Conservation (phyloP, 2,113 vertebrate species). For the Naja naja region DNA sequence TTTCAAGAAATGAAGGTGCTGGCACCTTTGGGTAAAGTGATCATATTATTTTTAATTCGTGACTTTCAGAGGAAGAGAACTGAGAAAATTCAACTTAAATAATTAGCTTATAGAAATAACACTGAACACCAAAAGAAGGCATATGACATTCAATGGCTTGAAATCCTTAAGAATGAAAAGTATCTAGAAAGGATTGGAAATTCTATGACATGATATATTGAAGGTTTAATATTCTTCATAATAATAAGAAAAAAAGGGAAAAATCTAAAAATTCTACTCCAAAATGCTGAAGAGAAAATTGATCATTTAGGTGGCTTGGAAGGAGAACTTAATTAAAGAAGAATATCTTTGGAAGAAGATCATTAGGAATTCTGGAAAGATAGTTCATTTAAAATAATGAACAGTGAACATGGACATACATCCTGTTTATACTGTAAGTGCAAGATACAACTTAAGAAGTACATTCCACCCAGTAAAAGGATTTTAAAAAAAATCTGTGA, state of each 20-base stretch:
- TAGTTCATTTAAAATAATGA: background rate
- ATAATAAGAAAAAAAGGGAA: background rate
- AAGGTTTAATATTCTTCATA: background rate
- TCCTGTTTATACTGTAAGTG: too few species aligned
- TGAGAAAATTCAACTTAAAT: background rate
- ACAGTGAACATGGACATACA: background rate
- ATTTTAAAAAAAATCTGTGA: background rate
- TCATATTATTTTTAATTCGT: background rate
- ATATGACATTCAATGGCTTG: background rate
- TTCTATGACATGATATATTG: background rate
- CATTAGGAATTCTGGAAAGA: background rate
- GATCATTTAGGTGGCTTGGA: background rate
- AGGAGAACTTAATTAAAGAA: background rate
- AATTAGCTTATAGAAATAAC: background rate
- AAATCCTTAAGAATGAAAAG: background rate
- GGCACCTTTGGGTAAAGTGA: background rate
- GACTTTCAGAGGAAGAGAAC: background rate
- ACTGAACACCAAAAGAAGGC: background rate
- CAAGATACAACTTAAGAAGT: background rate
- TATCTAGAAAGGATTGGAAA: background rate
- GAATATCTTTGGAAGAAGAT: background rate
- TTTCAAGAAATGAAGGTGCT: background rate
- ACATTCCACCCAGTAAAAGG: background rate
- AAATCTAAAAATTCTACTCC: background rate
- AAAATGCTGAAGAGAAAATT: background rate